A percentile compares a stretch with the other conserved stretches of the same genome.
phyloP scores from a whole-genome alignment of 2,113 vertebrate species.

The Calidris pygmaea region DNA sequence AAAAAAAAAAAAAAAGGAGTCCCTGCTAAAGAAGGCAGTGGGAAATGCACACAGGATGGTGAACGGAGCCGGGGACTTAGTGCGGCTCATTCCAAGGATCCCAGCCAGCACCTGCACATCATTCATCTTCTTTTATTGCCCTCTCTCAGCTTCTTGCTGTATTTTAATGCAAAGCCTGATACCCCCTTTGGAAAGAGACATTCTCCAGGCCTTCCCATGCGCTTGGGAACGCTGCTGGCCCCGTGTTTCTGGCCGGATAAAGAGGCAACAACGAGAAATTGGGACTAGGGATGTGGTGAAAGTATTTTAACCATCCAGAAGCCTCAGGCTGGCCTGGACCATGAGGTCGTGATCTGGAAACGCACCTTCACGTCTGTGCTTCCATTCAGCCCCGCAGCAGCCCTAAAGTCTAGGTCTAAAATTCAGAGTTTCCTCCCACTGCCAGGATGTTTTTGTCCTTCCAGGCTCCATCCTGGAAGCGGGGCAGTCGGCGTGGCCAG shows the following conservation, averaged over 20 bases:
- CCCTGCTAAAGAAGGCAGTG: not conserved
- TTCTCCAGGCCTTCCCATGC: not conserved
- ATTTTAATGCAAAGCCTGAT: not conserved
- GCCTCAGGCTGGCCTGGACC: not conserved
- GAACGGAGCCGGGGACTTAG: not conserved
- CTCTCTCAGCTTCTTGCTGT: not conserved
- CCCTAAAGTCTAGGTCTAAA: not conserved
- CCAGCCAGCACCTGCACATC: constrained; percentile 55
- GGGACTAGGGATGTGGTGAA: not conserved
- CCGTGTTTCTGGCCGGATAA: not conserved
- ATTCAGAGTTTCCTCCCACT: not conserved
- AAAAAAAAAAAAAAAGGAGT: too few relatives aligned
- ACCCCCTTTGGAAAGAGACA: not conserved
- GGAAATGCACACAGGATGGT: not conserved
- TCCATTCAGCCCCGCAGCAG: fast-evolving
- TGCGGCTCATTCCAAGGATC: constrained; percentile 8
- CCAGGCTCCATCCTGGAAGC: not conserved
- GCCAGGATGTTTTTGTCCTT: not conserved
- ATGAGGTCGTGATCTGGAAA: not conserved
- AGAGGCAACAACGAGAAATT: not conserved
- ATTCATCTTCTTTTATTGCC: constrained; percentile 60
- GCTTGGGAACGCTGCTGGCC: not conserved
- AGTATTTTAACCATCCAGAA: not conserved
- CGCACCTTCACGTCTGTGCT: not conserved
- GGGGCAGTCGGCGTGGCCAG: not conserved